Evolutionary conservation across 1,140 invertebrate species (phyloP).

Genomic region (Epicauta chinensis): DNA sequence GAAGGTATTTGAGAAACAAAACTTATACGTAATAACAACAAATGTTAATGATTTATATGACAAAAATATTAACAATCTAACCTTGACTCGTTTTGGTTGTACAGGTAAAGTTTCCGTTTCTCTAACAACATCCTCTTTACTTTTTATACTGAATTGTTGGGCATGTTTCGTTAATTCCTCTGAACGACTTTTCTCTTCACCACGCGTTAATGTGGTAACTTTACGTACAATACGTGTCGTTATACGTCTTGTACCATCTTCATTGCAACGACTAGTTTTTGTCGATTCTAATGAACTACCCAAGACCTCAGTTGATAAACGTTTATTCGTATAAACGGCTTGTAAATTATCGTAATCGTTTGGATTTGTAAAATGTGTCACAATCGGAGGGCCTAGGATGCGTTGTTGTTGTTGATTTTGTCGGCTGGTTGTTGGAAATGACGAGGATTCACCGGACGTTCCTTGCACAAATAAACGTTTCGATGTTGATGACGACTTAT

Average conservation of each 20-base stretch:
- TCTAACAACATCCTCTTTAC: slow-evolving; percentile 46
- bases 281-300: slow-evolving; percentile 76
- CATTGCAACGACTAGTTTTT: slow-evolving; percentile 67
- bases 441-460: slow-evolving; percentile 51
- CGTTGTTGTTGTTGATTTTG: not conserved
- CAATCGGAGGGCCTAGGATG: slow-evolving; percentile 39
- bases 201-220: slow-evolving; percentile 82
- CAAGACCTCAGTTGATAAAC: slow-evolving; percentile 74
- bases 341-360: slow-evolving; percentile 47
- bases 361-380: slow-evolving; percentile 29
- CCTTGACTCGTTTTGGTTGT: slow-evolving; percentile 54
- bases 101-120: slow-evolving; percentile 41
- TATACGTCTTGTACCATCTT: slow-evolving; percentile 68
- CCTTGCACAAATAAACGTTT: slow-evolving; percentile 73
- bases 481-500: slow-evolving; percentile 23
- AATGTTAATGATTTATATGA: slow-evolving; percentile 1
- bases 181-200: slow-evolving; percentile 69
- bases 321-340: slow-evolving; percentile 73
- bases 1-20: no score
- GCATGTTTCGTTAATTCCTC: slow-evolving; percentile 60
- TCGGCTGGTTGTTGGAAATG: slow-evolving; percentile 40
- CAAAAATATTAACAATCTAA: slow-evolving; percentile 30
- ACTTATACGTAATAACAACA: no score
- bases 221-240: slow-evolving; percentile 83
- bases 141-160: slow-evolving; percentile 45